Evolutionary conservation across 2,797 vertebrate species (phyloP).

Genomic region (Trachops cirrhosus): DNA sequence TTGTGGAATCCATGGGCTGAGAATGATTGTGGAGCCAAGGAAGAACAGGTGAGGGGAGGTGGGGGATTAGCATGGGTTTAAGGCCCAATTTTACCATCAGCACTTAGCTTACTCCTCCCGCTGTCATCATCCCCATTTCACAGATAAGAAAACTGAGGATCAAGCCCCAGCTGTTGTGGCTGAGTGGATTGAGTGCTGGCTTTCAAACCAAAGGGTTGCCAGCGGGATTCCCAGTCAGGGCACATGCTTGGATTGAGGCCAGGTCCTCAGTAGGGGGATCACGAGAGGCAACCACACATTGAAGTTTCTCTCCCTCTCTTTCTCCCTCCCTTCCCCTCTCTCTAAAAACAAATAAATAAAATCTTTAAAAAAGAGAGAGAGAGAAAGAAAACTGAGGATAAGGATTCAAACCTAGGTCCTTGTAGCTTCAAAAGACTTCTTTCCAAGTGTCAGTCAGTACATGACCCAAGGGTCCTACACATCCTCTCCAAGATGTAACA

Average conservation of each 20-base stretch:
- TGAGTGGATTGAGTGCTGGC: too few species aligned
- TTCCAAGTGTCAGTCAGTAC: background rate
- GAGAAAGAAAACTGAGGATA: background rate
- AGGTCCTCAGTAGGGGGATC: too few species aligned
- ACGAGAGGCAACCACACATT: too few species aligned
- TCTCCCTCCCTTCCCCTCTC: too few species aligned
- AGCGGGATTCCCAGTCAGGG: too few species aligned
- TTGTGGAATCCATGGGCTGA: background rate
- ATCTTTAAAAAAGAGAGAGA: too few species aligned
- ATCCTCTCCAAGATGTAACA: background rate
- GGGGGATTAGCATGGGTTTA: background rate
- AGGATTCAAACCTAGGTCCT: background rate
- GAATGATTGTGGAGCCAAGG: background rate
- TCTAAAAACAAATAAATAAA: too few species aligned
- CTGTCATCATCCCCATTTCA: background rate
- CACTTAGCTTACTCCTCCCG: background rate
- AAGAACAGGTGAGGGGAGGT: background rate
- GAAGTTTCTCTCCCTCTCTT: too few species aligned
- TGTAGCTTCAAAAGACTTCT: background rate
- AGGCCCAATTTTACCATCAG: background rate
- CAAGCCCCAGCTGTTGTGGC: too few species aligned
- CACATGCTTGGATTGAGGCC: too few species aligned
- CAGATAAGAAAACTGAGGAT: background rate
- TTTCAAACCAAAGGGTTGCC: too few species aligned
- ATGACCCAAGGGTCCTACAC: background rate